Conservation (phyloP, 2,888 invertebrate species). For the Camptogramma bilineatum region DNA sequence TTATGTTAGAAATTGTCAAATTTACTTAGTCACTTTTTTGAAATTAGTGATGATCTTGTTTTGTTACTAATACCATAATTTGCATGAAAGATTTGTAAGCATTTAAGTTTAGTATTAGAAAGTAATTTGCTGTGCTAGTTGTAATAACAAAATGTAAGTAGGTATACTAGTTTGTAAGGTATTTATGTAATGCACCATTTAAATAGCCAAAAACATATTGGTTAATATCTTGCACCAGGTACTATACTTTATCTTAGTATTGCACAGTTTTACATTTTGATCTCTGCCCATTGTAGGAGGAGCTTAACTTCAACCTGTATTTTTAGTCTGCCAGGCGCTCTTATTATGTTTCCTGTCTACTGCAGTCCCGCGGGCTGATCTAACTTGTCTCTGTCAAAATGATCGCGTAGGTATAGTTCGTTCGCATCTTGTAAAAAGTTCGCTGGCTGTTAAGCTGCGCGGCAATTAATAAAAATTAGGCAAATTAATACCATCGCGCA, state of each 20-base stretch:
- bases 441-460: no score
- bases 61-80: conserved; percentile 10
- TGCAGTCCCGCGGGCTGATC: no score
- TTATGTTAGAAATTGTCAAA: neutral
- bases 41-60: neutral
- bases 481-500: no score
- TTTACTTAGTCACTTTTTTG: neutral
- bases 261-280: conserved; percentile 20
- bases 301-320: neutral
- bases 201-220: conserved; percentile 24
- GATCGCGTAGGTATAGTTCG: no score
- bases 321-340: neutral
- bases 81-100: conserved; percentile 35
- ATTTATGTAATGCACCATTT: conserved; percentile 38
- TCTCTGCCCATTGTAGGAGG: neutral
- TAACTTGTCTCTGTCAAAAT: no score
- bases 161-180: conserved; percentile 28
- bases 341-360: neutral
- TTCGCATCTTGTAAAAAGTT: no score
- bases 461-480: no score
- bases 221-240: conserved; percentile 21
- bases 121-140: conserved; percentile 43
- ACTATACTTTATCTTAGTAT: no score
- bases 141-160: conserved; percentile 36
- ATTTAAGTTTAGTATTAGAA: conserved; percentile 33